Evolutionary conservation across 2,113 vertebrate genomes (phyloP), one percentile per base, ranked within the genome.

Genomic region (Orthochromis malagaraziensis): DNA sequence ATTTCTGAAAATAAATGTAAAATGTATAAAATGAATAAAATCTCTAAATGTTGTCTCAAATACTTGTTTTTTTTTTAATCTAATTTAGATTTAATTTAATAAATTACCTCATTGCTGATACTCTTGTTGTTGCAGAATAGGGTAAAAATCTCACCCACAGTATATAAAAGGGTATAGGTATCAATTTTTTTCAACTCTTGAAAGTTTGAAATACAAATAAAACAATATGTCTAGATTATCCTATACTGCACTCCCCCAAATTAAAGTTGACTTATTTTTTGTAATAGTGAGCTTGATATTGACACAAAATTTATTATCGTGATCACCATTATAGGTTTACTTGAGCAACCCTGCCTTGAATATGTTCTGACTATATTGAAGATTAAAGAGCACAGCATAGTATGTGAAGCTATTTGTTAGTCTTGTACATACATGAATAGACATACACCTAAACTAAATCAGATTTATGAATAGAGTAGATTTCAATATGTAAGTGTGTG

Each of bases 1-100:
- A 63, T 63, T 60, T 60, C 14, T 60, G 2, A 31, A 60, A 60
- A 31, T 60, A 60, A 60, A 60, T 31, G 2, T 17, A 60, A 31
- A 60, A 31, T 60, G 26, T 31, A 31, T 31, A 60, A 58, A 58
- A 31, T 31, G 26, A 58, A 31, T 58, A 58, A 58, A 58, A 58
- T 29, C 55, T 58, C 26, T 58, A 58, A 58, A 58, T 31, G 5
- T 31, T 58, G 3, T 2, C 14, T 58, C 26, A 58, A 60, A 60
- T 31, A 60, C 26, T 60, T 57, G 1, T 8, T 0, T 55, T 55
- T 55, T 55, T 7, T 26, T 1, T 0, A 55, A 55, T 26, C 54
- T 14, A 60, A 60, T 5, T 31, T 31, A 31, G 57, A 60, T 60
- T 60, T 6, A 60, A 60, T 60, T 60, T 17, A 60, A 60, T 17